Evolutionary conservation across 2,113 vertebrate species (phyloP).

Genomic region (Chloroceryle aenea): DNA sequence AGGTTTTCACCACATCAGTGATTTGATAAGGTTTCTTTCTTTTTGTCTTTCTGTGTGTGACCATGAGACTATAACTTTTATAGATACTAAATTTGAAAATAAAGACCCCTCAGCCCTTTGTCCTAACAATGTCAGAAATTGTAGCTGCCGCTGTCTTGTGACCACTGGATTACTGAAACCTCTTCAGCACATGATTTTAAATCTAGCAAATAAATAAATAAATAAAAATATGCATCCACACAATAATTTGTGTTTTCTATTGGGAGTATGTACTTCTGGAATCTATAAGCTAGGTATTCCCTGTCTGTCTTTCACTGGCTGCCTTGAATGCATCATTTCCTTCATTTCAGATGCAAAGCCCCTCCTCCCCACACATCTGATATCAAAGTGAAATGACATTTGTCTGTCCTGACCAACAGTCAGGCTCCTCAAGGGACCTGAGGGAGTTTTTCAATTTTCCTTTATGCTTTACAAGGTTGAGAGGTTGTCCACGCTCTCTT

Average conservation of each 20-base stretch:
- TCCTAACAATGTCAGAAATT: neutral
- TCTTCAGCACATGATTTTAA: neutral
- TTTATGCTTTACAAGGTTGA: neutral
- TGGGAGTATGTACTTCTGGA: rapidly evolving
- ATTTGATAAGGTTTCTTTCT: neutral
- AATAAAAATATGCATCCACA: neutral
- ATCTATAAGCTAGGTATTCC: neutral
- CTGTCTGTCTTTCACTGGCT: neutral
- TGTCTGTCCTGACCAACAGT: neutral
- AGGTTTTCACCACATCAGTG: neutral
- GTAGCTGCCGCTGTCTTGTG: neutral
- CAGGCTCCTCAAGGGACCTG: neutral
- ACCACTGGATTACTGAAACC: neutral
- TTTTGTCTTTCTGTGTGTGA: neutral
- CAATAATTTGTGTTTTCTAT: neutral
- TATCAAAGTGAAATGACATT: neutral
- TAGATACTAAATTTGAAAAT: neutral
- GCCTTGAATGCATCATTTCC: neutral
- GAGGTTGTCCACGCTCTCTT: neutral
- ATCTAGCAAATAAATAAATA: neutral
- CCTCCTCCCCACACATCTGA: neutral
- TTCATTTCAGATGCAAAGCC: neutral
- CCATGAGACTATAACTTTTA: neutral
- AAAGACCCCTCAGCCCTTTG: rapidly evolving
- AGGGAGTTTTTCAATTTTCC: neutral